Base-by-base conservation (phyloP, 2,888 invertebrate genomes). In the Adelognathus sp. region DNA sequence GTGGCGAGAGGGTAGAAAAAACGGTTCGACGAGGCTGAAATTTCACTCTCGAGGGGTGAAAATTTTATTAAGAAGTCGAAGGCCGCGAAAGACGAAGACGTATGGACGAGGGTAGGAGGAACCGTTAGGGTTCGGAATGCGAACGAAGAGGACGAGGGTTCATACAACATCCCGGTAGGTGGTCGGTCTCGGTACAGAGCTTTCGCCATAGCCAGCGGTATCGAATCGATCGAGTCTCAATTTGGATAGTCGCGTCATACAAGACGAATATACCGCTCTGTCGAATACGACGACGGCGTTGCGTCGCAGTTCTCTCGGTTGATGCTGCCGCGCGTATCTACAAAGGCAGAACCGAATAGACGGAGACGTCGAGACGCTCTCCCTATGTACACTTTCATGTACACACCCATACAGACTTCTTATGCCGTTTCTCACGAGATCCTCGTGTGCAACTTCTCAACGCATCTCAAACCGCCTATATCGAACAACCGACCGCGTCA, bases 171-270 rank as follows among this genome's bases (percentile, higher is more conserved):
- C 36, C 21, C 11, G 36, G 54, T 39, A 7, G 69, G 39, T 36
- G 27, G 67, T 16, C 29, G 67, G 31, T 29, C n/a, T n/a, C 5
- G 31, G 33, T 63, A 60, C 31, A 31, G 41, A 33, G 54, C 54
- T 61, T 78, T 46, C 56, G 44, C 58, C 27, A 56, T 50, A 69
- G 73, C 70, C 75, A 66, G 64, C 58, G 61, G 78, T 81, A 82
- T 80, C 85, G 82, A 85, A 84, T 86, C 87, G 88, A 88, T 89
- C 86, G 86, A 86, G 82, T 87, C 87, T 86, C 87, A 88, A 88
- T 88, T 88, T 87, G 84, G 86, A 87, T 83, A 83, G 83, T 84
- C 81, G 80, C 82, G 85, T 87, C 86, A 83, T 86, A 85, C 81
- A 84, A 86, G 86, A 85, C 85, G 86, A 85, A 86, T 86, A 87